Evolutionary conservation across 2,888 invertebrate genomes (phyloP).

Genomic region (Macrophya alboannulata): DNA sequence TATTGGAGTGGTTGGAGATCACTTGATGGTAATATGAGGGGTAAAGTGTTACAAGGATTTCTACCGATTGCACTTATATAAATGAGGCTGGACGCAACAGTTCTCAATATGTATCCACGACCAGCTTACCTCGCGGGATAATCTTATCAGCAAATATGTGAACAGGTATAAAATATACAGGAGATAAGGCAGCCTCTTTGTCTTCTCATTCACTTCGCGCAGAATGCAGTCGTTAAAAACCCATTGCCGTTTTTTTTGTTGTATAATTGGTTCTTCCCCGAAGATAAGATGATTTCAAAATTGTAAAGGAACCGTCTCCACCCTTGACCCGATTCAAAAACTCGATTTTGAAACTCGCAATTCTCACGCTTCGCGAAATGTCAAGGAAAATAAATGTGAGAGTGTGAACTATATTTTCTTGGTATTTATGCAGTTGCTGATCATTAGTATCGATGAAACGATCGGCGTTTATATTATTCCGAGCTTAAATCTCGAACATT

Average conservation of each 20-base stretch:
- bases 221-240: background rate
- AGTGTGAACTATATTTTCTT: background rate
- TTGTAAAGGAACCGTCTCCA: background rate
- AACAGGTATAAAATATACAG: background rate
- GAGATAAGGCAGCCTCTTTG: background rate
- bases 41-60: conserved; percentile 72
- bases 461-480: background rate
- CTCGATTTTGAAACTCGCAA: background rate
- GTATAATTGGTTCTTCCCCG: background rate
- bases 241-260: background rate
- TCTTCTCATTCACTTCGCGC: background rate
- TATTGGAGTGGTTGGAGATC: conserved; percentile 12
- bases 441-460: background rate
- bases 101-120: background rate
- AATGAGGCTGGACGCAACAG: conserved; percentile 21
- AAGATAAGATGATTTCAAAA: background rate
- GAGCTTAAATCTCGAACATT: background rate
- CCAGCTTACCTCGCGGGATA: conserved; percentile 41
- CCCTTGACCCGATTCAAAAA: background rate
- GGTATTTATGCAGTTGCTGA: background rate
- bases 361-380: background rate
- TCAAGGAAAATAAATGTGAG: conserved; percentile 9
- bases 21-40: background rate
- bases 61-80: conserved; percentile 56
- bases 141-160: conserved; percentile 37